Evolutionary conservation across 2,888 invertebrate genomes (phyloP), one percentile per base, ranked within the genome.

Genomic region (Euplexia lucipara): DNA sequence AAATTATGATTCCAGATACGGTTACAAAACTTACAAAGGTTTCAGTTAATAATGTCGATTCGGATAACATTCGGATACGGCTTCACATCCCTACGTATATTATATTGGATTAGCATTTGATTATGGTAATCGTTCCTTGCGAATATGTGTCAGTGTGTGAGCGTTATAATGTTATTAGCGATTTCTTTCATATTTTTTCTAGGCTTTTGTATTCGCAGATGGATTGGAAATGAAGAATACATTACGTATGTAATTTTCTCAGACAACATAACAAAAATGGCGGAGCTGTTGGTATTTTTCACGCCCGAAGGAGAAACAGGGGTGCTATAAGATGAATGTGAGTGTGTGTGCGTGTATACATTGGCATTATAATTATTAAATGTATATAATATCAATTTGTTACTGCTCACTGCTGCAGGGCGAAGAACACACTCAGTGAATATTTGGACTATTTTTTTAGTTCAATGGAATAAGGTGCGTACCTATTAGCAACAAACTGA

Each of bases 51-150:
- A 60, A 57, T 56, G 18, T 16, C 45, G n/a, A 22, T 53, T 72
- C 57, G 56, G 52, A 62, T 70, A 66, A 47, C 30, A 16, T 64
- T 62, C 48, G 53, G 48, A 76, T 76, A 67, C 12, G 56, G 47
- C 16, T 72, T 68, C 57, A 45, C 73, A 58, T 61, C 63, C 37
- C 60, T 77, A 67, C 22, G 37, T 62, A 72, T 52, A 49, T 67
- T 77, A 72, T 67, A 53, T 47, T 9, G 51, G 49, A 67, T 67
- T 64, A 64, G 42, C 47, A 73, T 75, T 67, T 48, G 41, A 54
- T 61, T 72, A 77, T 75, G 73, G 67, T 77, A 72, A 75, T 67
- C 73, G 73, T 49, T n/a, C n/a, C n/a, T 62, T 20, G 44, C 10
- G 48, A 48, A 56, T 42, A 53, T 65, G 47, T 53, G 48, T 63